phyloP scores from a whole-genome alignment of 2,113 vertebrate genomes.

The Xiphophorus hellerii region DNA sequence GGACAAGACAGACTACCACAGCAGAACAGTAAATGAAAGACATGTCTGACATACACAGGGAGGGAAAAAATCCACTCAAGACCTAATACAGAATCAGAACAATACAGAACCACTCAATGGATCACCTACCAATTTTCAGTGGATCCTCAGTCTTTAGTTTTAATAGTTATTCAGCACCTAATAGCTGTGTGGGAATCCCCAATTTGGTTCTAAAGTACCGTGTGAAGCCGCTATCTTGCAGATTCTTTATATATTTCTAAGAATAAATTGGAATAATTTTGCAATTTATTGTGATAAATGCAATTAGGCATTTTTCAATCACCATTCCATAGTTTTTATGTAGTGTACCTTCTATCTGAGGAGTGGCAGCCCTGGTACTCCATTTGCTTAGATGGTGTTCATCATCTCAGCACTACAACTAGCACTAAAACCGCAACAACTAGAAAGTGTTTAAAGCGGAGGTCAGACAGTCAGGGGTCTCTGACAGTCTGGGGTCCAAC shows the following conservation, averaged over 20 bases:
- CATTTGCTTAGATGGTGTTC: slow-evolving; percentile 39
- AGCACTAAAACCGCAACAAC: slow-evolving; percentile 7
- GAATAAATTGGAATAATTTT: too few relatives aligned
- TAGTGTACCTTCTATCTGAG: neutral
- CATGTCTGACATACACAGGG: too few relatives aligned
- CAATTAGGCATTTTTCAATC: neutral
- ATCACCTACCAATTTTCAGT: neutral
- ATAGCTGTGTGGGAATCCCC: too few relatives aligned
- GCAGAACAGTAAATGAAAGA: too few relatives aligned
- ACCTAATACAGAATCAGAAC: neutral
- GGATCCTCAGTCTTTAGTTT: neutral
- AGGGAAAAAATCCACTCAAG: neutral
- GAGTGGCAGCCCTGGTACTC: slow-evolving; percentile 15
- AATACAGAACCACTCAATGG: too few relatives aligned
- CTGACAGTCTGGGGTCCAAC: neutral
- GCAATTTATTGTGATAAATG: neutral
- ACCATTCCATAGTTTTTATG: neutral
- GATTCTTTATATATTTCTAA: too few relatives aligned
- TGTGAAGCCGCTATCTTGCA: too few relatives aligned
- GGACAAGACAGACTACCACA: too few relatives aligned
- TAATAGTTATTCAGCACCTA: too few relatives aligned
- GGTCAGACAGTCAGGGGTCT: neutral
- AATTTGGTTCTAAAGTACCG: too few relatives aligned
- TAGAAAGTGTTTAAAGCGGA: neutral
- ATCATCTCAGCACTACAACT: slow-evolving; percentile 43